Percentiles rank a stretch among this genome's conserved stretches.
Conservation (phyloP, 2,888 invertebrate species). For the Hemaris fuciformis region DNA sequence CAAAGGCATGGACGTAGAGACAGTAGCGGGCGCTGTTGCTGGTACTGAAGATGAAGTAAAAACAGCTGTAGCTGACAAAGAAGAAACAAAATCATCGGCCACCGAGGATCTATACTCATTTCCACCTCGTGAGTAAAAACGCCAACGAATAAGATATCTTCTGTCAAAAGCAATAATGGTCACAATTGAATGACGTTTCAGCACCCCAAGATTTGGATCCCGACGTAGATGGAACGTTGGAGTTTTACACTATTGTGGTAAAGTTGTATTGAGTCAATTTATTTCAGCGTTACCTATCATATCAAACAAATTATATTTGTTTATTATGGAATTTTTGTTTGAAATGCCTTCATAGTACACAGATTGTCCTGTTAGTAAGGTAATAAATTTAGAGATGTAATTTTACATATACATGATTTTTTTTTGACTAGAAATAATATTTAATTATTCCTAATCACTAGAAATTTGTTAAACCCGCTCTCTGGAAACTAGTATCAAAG, state of each 20-base stretch:
- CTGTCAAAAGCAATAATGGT: not conserved
- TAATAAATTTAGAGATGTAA: too few species aligned
- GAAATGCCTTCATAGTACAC: too few species aligned
- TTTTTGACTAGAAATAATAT: too few species aligned
- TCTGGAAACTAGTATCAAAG: too few species aligned
- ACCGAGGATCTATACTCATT: slow-evolving; percentile 63
- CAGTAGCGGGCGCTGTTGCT: slow-evolving; percentile 46
- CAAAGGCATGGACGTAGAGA: slow-evolving; percentile 52
- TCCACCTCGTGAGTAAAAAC: slow-evolving; percentile 58
- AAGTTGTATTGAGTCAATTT: slow-evolving; percentile 21
- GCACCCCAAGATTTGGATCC: slow-evolving; percentile 79
- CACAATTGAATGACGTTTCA: slow-evolving; percentile 32
- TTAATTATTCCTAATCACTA: too few species aligned
- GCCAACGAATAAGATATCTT: not conserved
- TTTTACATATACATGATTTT: too few species aligned
- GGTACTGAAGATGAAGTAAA: slow-evolving; percentile 48
- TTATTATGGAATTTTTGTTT: not conserved
- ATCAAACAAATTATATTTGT: too few species aligned
- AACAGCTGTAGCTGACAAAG: slow-evolving; percentile 48
- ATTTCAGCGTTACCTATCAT: too few species aligned
- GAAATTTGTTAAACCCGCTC: too few species aligned
- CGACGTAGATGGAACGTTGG: slow-evolving; percentile 78
- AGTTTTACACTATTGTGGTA: slow-evolving; percentile 73
- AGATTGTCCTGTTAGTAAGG: too few species aligned
- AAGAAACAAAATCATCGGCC: slow-evolving; percentile 35